Evolutionary conservation across 1,140 invertebrate genomes (phyloP), one percentile per base, ranked within the genome.

Genomic region (Colletes gigas): DNA sequence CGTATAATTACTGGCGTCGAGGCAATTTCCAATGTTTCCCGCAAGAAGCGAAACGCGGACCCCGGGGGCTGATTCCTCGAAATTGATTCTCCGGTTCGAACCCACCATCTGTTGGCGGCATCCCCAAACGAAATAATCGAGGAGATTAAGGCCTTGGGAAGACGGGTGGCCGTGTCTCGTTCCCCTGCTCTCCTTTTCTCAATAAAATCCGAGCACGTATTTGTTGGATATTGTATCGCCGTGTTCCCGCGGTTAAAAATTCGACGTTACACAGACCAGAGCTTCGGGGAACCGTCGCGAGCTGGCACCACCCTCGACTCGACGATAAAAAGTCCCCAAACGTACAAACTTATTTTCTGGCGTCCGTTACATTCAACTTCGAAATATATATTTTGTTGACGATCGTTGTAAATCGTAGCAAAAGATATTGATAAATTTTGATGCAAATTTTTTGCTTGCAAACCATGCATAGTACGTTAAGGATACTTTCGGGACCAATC

Each of bases 81-180:
- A 86, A 86, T 86, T 86, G 85, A 86, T 86, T 86, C 85, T 83
- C 60, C 74, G 80, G 60, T 50, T 73, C 66, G 66, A 83, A 83
- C 83, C 81, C 68, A 80, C 85, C 85, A 86, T 86, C 85, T 86
- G 85, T 85, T 85, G 81, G 85, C 85, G 85, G 85, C 85, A 86
- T 86, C 83, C 85, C 83, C 84, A 83, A 86, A 86, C 85, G 84
- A 86, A 86, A 86, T 86, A 85, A 85, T 86, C 85, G 85, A 69
- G 81, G 68, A 86, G 85, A 86, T 86, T 86, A 86, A 80, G 83
- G 85, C 57, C 74, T 71, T 69, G 83, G 70, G 65, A 80, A 72
- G 73, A 71, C 60, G 74, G 67, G 66, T 72, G 82, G 62, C 74
- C 75, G 77, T 70, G 74, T n/a, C n/a, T 15, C 71, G 0, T 21